Conservation (phyloP, 2,797 vertebrate genomes). For the Xenopus petersii region DNA sequence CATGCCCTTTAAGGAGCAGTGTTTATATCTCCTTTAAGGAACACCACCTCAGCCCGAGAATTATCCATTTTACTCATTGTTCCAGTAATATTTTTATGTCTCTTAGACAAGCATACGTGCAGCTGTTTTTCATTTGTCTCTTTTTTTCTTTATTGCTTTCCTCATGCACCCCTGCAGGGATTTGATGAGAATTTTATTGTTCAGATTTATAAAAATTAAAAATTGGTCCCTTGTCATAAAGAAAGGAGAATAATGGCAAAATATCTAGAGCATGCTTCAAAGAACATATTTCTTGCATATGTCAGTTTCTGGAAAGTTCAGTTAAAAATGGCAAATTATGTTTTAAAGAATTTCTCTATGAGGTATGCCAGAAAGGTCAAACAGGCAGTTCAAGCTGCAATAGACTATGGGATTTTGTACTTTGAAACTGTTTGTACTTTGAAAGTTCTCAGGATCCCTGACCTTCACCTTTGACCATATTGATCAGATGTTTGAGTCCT, state of each 20-base stretch:
- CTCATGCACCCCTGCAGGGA: slow-evolving; percentile 7
- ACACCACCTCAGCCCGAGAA: neutral
- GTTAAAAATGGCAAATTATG: no score
- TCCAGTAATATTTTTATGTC: neutral
- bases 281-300: slow-evolving; percentile 8
- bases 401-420: no score
- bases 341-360: no score
- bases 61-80: neutral
- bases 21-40: no score
- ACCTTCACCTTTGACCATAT: no score
- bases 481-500: no score
- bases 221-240: neutral
- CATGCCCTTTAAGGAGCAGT: no score
- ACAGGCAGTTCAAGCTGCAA: no score
- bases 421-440: no score
- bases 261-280: slow-evolving; percentile 1
- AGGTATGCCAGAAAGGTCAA: no score
- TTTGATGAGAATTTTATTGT: slow-evolving; percentile 17
- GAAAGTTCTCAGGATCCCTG: no score
- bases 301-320: neutral
- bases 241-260: neutral
- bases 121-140: slow-evolving; percentile 18
- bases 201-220: slow-evolving; percentile 12
- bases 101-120: neutral
- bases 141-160: neutral